Evolutionary conservation across 1,140 invertebrate species (phyloP), one percentile per base, ranked within the genome.

Genomic region (Ganaspis sp.): DNA sequence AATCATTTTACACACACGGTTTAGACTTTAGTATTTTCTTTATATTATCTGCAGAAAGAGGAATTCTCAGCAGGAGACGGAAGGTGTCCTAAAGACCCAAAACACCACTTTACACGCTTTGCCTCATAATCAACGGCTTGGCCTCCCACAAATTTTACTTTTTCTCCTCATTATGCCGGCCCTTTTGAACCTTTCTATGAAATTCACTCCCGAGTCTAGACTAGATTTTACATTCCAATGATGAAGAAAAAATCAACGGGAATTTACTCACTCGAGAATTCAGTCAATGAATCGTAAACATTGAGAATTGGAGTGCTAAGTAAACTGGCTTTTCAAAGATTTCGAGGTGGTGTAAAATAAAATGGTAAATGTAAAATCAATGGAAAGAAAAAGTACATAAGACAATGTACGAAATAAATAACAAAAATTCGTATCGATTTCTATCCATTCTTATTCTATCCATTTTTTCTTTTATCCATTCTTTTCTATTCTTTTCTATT

Each of bases 81-180:
- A 64, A 64, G 58, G 58, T 64, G 58, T 64, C 58, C 58, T 64
- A 64, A 29, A 64, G 58, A 64, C 26, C 58, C 23, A 64, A 64
- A 34, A 64, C 58, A 64, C 26, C 23, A 64, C 58, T 64, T 64
- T 64, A 64, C 23, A 64, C 58, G 11, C 4, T 29, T n/a, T 12
- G 53, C 9, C 8, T 64, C 3, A 34, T 64, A 29, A 64, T 29
- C 58, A 54, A 54, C 9, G 53, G 53, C 19, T 23, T 49, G 45
- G 45, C 3, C 23, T 26, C 23, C 26, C 5, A n/a, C 9, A 64
- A 58, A 12, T 21, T 23, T 58, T 8, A 26, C 21, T 64, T 64
- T 64, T 29, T 29, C 12, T 23, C 21, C 54, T 64, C 54, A 64
- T 64, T 64, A 64, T 64, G 21, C 23, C 58, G 58, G 23, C 58